These are phyloP conservation scores for Drymonia ruficornis DNA, from an alignment of 2,888 invertebrate species.

Conservation along the genomic window DNA sequence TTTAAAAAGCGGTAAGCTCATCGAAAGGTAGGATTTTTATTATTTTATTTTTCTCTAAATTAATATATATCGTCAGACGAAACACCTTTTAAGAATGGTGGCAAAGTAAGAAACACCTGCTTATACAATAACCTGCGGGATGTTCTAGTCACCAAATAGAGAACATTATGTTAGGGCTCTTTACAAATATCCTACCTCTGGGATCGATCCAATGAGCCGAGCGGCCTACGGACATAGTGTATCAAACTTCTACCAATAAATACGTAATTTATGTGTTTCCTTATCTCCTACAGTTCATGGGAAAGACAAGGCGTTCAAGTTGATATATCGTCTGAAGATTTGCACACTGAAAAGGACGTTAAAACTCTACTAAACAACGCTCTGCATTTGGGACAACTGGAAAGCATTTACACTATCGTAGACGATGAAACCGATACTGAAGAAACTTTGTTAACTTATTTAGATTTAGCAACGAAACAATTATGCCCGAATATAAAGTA, in stretches of 20 bases:
- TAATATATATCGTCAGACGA: too few species aligned
- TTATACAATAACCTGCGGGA: not conserved
- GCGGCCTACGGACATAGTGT: too few species aligned
- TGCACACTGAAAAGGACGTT: slow-evolving; percentile 18
- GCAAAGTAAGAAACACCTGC: too few species aligned
- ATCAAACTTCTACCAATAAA: too few species aligned
- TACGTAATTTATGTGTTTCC: too few species aligned
- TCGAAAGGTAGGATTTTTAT: too few species aligned
- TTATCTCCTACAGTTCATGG: slow-evolving; percentile 37
- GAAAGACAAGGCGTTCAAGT: slow-evolving; percentile 33
- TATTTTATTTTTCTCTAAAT: too few species aligned
- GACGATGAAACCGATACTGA: slow-evolving; percentile 18
- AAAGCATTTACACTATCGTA: slow-evolving; percentile 42
- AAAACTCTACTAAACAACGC: slow-evolving; percentile 30
- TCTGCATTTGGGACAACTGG: slow-evolving; percentile 32
- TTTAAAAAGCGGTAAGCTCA: slow-evolving; percentile 43
- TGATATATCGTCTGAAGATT: slow-evolving; percentile 17
- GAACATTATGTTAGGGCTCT: too few species aligned
- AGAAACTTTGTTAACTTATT: slow-evolving; percentile 26
- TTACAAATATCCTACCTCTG: too few species aligned
- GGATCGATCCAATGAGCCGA: too few species aligned
- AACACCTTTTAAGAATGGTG: too few species aligned
- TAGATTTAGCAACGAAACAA: slow-evolving; percentile 45
- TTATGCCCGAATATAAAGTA: slow-evolving; percentile 46
- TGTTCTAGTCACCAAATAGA: too few species aligned